phyloP scores from a whole-genome alignment of 2,888 invertebrate species.

The Sphinx pinastri region DNA sequence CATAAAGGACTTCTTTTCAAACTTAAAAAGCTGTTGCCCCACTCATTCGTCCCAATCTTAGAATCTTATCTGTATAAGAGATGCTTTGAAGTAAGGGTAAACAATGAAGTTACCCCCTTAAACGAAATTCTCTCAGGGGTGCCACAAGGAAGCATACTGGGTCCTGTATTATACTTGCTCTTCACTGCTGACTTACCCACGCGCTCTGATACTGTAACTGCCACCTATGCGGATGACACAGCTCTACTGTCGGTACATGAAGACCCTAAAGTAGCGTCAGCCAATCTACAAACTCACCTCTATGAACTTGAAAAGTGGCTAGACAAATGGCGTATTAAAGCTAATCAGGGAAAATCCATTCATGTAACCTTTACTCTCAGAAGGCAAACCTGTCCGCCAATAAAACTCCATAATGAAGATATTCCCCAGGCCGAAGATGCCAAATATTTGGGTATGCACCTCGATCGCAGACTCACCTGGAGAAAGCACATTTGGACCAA shows the following conservation, averaged over 20 bases:
- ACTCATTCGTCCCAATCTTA: constrained; percentile 22
- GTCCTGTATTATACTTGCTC: constrained; percentile 31
- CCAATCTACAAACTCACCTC: constrained; percentile 9
- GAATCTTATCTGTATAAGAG: constrained; percentile 30
- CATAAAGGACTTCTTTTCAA: constrained; percentile 32
- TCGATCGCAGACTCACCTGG: too few relatives aligned
- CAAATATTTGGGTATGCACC: too few relatives aligned
- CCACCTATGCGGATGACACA: constrained; percentile 21
- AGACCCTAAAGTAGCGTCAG: background rate
- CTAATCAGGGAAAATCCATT: constrained; percentile 17
- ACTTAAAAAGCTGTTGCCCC: constrained; percentile 29
- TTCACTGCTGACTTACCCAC: constrained; percentile 32
- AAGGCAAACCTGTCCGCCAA: too few relatives aligned
- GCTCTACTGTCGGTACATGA: constrained; percentile 15
- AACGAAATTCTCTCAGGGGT: constrained; percentile 32
- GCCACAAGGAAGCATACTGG: constrained; percentile 35
- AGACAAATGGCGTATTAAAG: constrained; percentile 22
- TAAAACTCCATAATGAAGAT: too few relatives aligned
- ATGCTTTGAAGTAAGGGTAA: constrained; percentile 28
- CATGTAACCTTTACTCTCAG: too few relatives aligned
- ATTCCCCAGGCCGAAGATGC: too few relatives aligned
- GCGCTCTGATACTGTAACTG: background rate
- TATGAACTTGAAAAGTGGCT: constrained; percentile 17
- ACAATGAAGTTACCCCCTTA: constrained; percentile 13
- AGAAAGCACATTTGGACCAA: constrained; percentile 24